Evolutionary conservation across 1,140 invertebrate species (phyloP).

Genomic region (Drosophila parvula): DNA sequence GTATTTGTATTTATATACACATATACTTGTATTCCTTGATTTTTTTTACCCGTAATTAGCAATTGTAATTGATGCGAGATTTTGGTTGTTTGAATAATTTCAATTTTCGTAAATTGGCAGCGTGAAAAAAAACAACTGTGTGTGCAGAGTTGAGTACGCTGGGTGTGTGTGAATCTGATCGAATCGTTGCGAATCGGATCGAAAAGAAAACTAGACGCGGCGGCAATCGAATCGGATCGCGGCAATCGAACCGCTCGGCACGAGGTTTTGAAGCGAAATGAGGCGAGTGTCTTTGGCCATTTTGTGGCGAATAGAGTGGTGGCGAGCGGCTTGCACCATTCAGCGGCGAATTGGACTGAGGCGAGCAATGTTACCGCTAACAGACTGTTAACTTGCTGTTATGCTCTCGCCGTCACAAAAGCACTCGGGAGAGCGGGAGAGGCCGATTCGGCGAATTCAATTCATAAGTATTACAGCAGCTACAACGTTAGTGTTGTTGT

Average conservation of each 20-base stretch:
- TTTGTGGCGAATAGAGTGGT: slow-evolving; percentile 16
- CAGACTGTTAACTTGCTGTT: slow-evolving; percentile 33
- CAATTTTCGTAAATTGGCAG: slow-evolving; percentile 5
- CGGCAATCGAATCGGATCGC: slow-evolving; percentile 41
- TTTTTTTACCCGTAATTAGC: background rate
- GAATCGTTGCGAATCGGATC: slow-evolving; percentile 28
- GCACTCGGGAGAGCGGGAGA: slow-evolving; percentile 21
- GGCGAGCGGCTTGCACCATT: background rate
- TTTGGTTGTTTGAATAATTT: background rate
- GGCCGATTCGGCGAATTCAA: slow-evolving; percentile 40
- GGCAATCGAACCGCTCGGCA: slow-evolving; percentile 47
- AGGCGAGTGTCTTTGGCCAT: slow-evolving; percentile 44
- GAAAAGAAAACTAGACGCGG: slow-evolving; percentile 45
- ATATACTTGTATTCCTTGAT: background rate
- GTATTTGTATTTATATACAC: too few species aligned
- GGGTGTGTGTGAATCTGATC: slow-evolving; percentile 12
- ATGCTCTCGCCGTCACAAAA: background rate
- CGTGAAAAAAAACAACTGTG: slow-evolving; percentile 48
- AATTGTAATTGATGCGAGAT: slow-evolving; percentile 5
- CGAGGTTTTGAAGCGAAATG: slow-evolving; percentile 77
- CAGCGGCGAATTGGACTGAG: background rate
- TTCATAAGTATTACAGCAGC: slow-evolving; percentile 42
- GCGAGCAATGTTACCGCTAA: background rate
- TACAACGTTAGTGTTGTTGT: slow-evolving; percentile 28
- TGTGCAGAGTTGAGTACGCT: slow-evolving; percentile 14